These are phyloP conservation scores for Stenopsyche tienmushanensis DNA, from an alignment of 1,140 invertebrate genomes.

Conservation along the genomic window DNA sequence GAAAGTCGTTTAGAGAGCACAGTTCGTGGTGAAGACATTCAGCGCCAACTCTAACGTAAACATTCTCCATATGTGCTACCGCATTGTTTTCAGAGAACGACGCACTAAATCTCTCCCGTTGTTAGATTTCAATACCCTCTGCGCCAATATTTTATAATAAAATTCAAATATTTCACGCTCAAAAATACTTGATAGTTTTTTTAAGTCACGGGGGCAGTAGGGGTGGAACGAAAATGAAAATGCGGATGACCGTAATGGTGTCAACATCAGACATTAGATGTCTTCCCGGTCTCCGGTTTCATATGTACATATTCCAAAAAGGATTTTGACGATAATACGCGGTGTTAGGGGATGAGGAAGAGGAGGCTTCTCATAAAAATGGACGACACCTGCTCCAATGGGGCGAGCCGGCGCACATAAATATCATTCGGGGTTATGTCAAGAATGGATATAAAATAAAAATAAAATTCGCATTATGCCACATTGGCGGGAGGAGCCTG, in stretches of 20 bases:
- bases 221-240: no score
- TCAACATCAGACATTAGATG: neutral
- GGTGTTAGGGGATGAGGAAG: neutral
- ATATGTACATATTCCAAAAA: conserved; percentile 40
- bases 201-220: neutral
- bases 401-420: conserved; percentile 40
- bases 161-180: neutral
- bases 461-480: conserved; percentile 41
- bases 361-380: conserved; percentile 39
- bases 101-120: neutral
- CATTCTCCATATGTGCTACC: neutral
- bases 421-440: conserved; percentile 43
- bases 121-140: neutral
- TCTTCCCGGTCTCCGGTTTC: conserved; percentile 5
- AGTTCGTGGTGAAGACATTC: conserved; percentile 12
- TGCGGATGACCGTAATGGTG: no score
- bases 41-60: conserved; percentile 5
- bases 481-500: conserved; percentile 30
- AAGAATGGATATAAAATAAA: conserved; percentile 42
- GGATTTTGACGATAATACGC: conserved; percentile 29
- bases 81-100: neutral
- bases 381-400: conserved; percentile 42
- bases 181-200: neutral
- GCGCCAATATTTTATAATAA: neutral
- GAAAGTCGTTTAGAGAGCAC: conserved; percentile 13